Evolutionary conservation across 2,888 invertebrate species (phyloP).

Genomic region (Aporophyla lueneburgensis): DNA sequence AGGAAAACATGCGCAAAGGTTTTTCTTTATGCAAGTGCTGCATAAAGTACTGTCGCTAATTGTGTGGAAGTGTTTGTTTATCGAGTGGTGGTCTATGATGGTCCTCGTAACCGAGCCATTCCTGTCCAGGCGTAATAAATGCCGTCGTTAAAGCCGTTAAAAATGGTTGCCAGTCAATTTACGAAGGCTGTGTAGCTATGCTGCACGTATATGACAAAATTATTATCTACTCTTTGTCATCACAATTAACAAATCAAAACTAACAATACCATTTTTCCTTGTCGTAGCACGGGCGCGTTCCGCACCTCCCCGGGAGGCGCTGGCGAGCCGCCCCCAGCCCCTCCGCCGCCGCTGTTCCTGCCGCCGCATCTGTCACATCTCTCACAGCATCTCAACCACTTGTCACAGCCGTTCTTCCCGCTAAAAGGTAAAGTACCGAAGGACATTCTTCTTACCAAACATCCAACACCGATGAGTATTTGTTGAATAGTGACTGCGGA

Average conservation of each 20-base stretch:
- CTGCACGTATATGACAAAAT: neutral
- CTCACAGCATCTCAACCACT: constrained; percentile 91
- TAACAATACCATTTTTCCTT: constrained; percentile 49
- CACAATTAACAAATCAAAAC: neutral
- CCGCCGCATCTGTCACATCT: constrained; percentile 95
- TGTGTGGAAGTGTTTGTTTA: no score
- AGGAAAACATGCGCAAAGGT: no score
- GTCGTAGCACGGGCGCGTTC: constrained; percentile 80
- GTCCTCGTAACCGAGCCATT: no score
- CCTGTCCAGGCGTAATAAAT: no score
- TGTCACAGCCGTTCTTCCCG: constrained; percentile 96
- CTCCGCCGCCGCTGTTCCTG: constrained; percentile 94
- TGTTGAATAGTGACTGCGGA: neutral
- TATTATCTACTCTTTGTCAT: neutral
- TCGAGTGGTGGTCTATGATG: no score
- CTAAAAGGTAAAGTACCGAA: constrained; percentile 91
- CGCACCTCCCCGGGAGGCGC: constrained; percentile 82
- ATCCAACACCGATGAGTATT: neutral
- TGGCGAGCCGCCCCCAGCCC: constrained; percentile 86
- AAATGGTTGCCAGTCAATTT: neutral
- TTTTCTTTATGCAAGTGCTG: no score
- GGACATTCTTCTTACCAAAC: neutral
- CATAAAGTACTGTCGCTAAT: no score
- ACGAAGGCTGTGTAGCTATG: neutral
- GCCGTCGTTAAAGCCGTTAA: neutral